Evolutionary conservation across 2,797 vertebrate genomes (phyloP).

Genomic region (Otolemur crassicaudatus): DNA sequence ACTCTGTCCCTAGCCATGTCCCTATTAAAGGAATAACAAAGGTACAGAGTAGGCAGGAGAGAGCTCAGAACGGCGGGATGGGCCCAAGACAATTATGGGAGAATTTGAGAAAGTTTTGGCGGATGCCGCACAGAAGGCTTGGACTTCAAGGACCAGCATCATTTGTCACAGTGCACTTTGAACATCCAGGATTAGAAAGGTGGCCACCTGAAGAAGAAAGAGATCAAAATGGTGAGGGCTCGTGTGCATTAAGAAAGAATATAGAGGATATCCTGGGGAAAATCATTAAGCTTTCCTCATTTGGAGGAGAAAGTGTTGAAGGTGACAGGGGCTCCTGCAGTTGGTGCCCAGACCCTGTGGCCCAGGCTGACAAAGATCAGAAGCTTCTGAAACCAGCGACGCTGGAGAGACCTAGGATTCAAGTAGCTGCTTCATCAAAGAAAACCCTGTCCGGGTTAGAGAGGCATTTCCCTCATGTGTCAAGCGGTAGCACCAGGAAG

Average conservation of each 20-base stretch:
- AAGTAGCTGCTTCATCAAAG: slow-evolving; percentile 69
- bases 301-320: not conserved
- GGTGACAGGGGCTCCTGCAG: not conserved
- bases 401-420: not conserved
- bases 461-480: slow-evolving; percentile 67
- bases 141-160: not conserved
- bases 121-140: not conserved
- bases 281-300: not conserved
- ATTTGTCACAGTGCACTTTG: not conserved
- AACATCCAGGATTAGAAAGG: not conserved
- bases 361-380: not conserved
- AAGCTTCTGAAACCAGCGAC: not conserved
- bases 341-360: not conserved
- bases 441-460: not conserved
- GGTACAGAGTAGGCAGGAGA: not conserved
- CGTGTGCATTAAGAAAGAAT: not conserved
- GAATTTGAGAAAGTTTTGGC: not conserved
- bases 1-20: not conserved
- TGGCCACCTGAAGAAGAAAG: not conserved
- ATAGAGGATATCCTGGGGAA: not conserved
- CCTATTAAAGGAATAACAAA: not conserved
- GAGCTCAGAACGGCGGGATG: not conserved
- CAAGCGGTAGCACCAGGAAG: slow-evolving; percentile 69
- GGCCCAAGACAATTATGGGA: not conserved
- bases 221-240: not conserved